phyloP scores from a whole-genome alignment of 2,888 invertebrate genomes.

The Rosalia funebris region DNA sequence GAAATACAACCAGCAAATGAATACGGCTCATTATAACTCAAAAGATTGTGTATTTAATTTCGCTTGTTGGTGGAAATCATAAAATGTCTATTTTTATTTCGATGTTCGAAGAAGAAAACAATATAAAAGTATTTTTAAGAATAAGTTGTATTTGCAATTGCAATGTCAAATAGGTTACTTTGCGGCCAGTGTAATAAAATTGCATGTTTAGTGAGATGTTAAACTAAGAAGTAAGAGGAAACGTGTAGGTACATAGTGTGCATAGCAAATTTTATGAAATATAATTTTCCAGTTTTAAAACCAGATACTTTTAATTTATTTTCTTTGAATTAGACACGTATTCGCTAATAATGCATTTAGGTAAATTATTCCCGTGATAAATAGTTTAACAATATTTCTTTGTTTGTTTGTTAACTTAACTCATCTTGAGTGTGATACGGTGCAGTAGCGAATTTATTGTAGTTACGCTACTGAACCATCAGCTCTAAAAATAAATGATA shows the following conservation, averaged over 20 bases:
- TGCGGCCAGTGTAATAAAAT: constrained; percentile 19
- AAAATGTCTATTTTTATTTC: constrained; percentile 30
- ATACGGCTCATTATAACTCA: not conserved
- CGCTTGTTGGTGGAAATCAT: constrained; percentile 15
- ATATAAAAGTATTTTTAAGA: constrained; percentile 23
- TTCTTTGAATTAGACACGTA: no score
- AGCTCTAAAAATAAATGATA: no score
- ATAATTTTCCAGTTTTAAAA: no score
- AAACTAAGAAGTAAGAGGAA: constrained; percentile 10
- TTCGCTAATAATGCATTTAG: no score
- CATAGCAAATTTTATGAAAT: no score
- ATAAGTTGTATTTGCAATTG: constrained; percentile 28
- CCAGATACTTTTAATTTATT: no score
- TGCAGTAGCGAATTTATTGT: no score
- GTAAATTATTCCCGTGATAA: no score
- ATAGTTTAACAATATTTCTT: no score
- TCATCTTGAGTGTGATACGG: no score
- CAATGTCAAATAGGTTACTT: constrained; percentile 29
- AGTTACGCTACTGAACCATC: no score
- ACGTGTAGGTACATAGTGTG: not conserved
- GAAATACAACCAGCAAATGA: not conserved
- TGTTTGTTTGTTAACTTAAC: no score
- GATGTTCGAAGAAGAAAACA: constrained; percentile 26
- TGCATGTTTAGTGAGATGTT: constrained; percentile 24
- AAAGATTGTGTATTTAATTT: constrained; percentile 17